phyloP scores from a whole-genome alignment of 2,888 invertebrate species.

The Ophioninae sp. region DNA sequence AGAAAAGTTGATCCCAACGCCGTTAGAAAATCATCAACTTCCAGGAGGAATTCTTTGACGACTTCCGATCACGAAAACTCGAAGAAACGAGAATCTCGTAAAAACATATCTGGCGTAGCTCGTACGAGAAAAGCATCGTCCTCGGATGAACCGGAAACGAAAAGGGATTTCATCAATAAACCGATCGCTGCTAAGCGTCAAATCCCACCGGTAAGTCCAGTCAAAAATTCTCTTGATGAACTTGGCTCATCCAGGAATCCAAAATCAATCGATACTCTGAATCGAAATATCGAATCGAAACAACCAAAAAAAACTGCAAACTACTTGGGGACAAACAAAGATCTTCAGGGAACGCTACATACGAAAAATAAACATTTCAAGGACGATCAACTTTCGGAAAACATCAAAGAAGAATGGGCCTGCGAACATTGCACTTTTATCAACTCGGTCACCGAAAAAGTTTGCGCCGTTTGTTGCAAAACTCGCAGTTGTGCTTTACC shows the following conservation, averaged over 20 bases:
- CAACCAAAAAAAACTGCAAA: background rate
- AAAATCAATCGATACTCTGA: background rate
- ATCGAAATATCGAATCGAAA: background rate
- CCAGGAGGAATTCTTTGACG: constrained; percentile 59
- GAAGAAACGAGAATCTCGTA: constrained; percentile 11
- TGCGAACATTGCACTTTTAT: constrained; percentile 96
- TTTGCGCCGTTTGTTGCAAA: constrained; percentile 93
- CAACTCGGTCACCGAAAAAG: constrained; percentile 89
- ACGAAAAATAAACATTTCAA: background rate
- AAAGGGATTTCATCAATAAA: constrained; percentile 12
- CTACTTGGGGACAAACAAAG: background rate
- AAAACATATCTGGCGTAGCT: constrained; percentile 25
- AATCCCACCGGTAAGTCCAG: constrained; percentile 36
- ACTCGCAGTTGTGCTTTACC: constrained; percentile 82
- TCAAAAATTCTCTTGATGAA: constrained; percentile 13
- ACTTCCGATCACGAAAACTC: constrained; percentile 59
- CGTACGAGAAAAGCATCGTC: constrained; percentile 59
- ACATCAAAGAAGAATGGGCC: constrained; percentile 85
- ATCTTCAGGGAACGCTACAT: background rate
- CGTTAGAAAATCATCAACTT: constrained; percentile 9
- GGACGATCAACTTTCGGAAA: background rate
- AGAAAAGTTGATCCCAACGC: constrained; percentile 28
- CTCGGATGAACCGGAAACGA: constrained; percentile 56
- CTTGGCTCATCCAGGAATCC: background rate
- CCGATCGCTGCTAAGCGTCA: constrained; percentile 49